Evolutionary conservation across 1,140 invertebrate genomes (phyloP).

Genomic region (Bombus impatiens): DNA sequence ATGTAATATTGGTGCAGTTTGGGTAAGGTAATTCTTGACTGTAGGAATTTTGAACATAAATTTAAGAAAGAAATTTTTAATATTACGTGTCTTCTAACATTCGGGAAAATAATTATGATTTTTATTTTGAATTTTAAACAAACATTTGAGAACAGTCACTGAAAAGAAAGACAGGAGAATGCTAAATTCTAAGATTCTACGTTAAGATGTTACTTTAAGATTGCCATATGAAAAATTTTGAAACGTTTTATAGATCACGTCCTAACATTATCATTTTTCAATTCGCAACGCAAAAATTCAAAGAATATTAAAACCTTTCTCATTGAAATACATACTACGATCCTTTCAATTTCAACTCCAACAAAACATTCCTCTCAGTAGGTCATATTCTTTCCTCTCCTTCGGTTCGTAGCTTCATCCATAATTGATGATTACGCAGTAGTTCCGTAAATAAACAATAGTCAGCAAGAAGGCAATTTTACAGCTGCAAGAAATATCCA

Average conservation of each 20-base stretch:
- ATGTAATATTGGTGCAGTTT: background rate
- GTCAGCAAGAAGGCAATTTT: constrained; percentile 39
- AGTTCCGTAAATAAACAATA: constrained; percentile 53
- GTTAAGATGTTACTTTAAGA: no score
- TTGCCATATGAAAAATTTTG: no score
- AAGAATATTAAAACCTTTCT: background rate
- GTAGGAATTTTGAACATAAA: background rate
- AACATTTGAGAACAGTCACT: no score
- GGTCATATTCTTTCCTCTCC: background rate
- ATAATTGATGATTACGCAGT: constrained; percentile 59
- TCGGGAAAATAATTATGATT: background rate
- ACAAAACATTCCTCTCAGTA: background rate
- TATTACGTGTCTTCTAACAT: background rate
- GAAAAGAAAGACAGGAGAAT: background rate
- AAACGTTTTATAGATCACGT: background rate
- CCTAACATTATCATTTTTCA: background rate
- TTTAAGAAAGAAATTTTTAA: background rate
- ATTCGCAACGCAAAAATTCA: background rate
- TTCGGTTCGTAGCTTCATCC: constrained; percentile 49
- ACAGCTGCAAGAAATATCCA: constrained; percentile 23
- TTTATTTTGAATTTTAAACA: background rate
- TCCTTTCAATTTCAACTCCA: background rate
- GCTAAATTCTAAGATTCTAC: no score
- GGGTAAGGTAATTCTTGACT: background rate
- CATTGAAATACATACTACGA: background rate